These are phyloP conservation scores for Oncorhynchus tshawytscha DNA, from an alignment of 2,113 vertebrate genomes.

Conservation along the genomic window DNA sequence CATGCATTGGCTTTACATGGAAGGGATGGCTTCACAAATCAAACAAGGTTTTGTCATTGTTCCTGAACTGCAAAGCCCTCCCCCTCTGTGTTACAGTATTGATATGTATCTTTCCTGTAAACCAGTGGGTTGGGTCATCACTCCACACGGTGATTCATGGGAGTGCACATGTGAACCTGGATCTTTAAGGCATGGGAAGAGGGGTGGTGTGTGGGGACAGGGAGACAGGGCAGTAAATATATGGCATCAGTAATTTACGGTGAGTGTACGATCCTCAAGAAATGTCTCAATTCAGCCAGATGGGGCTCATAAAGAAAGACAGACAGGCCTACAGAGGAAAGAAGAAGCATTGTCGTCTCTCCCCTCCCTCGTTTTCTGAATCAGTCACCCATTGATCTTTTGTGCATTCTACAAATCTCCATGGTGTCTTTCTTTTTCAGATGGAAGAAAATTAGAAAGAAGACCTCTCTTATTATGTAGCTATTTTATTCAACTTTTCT, in stretches of 20 bases:
- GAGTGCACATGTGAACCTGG: slow-evolving; percentile 27
- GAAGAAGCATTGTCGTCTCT: slow-evolving; percentile 12
- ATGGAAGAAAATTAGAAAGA: slow-evolving; percentile 13
- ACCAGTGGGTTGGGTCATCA: slow-evolving; percentile 3
- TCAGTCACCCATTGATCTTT: slow-evolving; percentile 29
- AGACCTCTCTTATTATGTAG: slow-evolving; percentile 2
- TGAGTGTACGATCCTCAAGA: slow-evolving; percentile 34
- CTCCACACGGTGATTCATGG: slow-evolving; percentile 23
- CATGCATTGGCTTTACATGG: background rate
- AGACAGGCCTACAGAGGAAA: background rate
- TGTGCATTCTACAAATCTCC: slow-evolving; percentile 39
- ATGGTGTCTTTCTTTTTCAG: slow-evolving; percentile 11
- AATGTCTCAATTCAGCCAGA: slow-evolving; percentile 27
- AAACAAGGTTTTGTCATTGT: slow-evolving; percentile 3
- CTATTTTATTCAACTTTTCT: slow-evolving; percentile 4
- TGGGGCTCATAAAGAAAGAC: slow-evolving; percentile 27
- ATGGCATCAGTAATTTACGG: slow-evolving; percentile 21
- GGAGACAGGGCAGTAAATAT: slow-evolving; percentile 8
- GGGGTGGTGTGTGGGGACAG: background rate
- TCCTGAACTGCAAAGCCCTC: slow-evolving; percentile 32
- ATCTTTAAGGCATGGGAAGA: slow-evolving; percentile 16
- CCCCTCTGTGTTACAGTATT: slow-evolving; percentile 8
- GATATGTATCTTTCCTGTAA: slow-evolving; percentile 38
- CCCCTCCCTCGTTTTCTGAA: background rate
- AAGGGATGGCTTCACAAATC: background rate